These are phyloP conservation scores for Nannobrachium achirus DNA, from an alignment of 2,113 vertebrate genomes.

Conservation along the genomic window DNA sequence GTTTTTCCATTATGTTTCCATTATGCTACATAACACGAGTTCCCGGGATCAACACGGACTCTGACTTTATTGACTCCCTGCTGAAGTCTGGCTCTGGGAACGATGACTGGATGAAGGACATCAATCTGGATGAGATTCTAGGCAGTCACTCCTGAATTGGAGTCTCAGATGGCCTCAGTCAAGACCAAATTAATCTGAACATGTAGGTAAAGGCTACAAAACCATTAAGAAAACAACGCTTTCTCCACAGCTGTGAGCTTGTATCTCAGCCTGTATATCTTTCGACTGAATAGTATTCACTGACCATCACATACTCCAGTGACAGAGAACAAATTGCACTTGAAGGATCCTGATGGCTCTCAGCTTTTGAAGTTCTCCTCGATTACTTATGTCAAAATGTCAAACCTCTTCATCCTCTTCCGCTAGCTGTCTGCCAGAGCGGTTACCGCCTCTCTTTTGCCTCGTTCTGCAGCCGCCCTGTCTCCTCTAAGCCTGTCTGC, in stretches of 20 bases:
- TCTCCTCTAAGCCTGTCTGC: conserved; percentile 9
- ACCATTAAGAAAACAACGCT: no score
- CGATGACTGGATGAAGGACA: conserved; percentile 99
- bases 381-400: conserved; percentile 44
- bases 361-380: background rate
- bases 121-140: conserved; percentile 97
- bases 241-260: no score
- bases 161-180: conserved; percentile 14
- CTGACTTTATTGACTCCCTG: conserved; percentile 96
- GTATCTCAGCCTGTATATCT: no score
- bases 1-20: no score
- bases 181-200: no score
- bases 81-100: conserved; percentile 95
- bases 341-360: no score
- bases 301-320: no score
- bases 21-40: conserved; percentile 82
- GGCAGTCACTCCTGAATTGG: conserved; percentile 84
- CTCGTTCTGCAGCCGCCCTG: conserved; percentile 59
- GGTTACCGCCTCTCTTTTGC: conserved; percentile 63
- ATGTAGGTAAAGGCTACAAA: no score
- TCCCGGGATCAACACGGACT: conserved; percentile 91
- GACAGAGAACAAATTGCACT: no score
- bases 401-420: conserved; percentile 63
- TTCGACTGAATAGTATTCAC: no score
- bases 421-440: conserved; percentile 54